These are phyloP conservation scores for Pristionchus mayeri DNA, from an alignment of 2,888 invertebrate species.

Conservation along the genomic window DNA sequence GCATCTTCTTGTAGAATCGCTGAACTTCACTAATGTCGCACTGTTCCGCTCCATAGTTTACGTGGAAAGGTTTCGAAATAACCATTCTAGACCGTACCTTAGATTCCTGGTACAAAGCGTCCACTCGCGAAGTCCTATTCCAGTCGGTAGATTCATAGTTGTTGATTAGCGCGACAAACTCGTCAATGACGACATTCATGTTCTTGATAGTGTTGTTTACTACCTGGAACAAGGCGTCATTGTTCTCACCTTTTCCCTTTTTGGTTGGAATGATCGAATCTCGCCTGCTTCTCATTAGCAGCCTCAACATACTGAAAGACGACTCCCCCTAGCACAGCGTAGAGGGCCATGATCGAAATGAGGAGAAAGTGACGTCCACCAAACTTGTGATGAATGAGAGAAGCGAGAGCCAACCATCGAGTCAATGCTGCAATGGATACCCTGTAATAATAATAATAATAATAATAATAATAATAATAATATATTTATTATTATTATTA, in stretches of 20 bases:
- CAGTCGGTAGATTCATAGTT: not conserved
- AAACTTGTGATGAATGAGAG: constrained; percentile 66
- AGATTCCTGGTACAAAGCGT: not conserved
- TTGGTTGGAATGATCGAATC: no score
- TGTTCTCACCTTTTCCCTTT: not conserved
- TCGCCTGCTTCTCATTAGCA: constrained; percentile 58
- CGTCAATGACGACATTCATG: not conserved
- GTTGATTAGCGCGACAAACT: not conserved
- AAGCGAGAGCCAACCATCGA: constrained; percentile 62
- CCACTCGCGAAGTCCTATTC: not conserved
- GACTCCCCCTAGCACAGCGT: constrained; percentile 62
- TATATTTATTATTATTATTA: no score
- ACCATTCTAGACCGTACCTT: no score
- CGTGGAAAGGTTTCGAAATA: no score
- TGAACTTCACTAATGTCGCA: constrained; percentile 50
- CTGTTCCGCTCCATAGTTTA: no score
- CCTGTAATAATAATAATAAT: no score
- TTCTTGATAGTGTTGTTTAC: not conserved
- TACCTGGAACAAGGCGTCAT: not conserved
- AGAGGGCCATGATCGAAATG: constrained; percentile 57
- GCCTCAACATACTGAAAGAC: constrained; percentile 66
- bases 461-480: no score
- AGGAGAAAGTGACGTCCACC: constrained; percentile 66
- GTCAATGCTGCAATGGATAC: constrained; percentile 58
- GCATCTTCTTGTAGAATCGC: constrained; percentile 66